These are phyloP conservation scores for Crocallis elinguaria DNA, from an alignment of 2,888 invertebrate genomes.

Conservation along the genomic window DNA sequence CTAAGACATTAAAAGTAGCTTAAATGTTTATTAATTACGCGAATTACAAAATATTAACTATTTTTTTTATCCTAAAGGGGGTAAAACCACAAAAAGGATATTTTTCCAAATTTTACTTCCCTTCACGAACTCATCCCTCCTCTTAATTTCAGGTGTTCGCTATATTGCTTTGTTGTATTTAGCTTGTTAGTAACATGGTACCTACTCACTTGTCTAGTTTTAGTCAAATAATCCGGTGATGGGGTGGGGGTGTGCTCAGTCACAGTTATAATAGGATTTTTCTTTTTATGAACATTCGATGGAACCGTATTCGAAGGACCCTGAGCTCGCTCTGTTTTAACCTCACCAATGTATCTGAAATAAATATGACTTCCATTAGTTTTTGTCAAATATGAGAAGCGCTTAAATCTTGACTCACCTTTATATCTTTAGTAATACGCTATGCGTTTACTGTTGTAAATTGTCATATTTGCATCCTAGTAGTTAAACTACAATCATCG, in stretches of 20 bases:
- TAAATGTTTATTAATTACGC: too few species aligned
- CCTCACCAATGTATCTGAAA: slow-evolving; percentile 89
- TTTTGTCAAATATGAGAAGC: background rate
- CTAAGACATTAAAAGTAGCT: too few species aligned
- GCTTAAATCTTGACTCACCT: background rate
- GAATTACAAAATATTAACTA: too few species aligned
- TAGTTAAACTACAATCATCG: too few species aligned
- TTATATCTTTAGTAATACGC: background rate
- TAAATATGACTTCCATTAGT: slow-evolving; percentile 14
- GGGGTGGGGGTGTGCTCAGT: slow-evolving; percentile 98
- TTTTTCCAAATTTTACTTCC: too few species aligned
- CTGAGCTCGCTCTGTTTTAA: slow-evolving; percentile 86
- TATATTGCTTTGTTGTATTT: too few species aligned
- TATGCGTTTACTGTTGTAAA: background rate
- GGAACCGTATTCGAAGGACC: slow-evolving; percentile 82
- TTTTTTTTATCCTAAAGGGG: too few species aligned
- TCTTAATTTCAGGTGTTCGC: too few species aligned
- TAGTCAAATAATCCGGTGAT: slow-evolving; percentile 92
- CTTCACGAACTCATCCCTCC: too few species aligned
- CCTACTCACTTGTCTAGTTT: slow-evolving; percentile 83
- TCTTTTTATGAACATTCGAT: slow-evolving; percentile 85
- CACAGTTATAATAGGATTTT: slow-evolving; percentile 98
- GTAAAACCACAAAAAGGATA: too few species aligned
- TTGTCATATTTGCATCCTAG: too few species aligned
- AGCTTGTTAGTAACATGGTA: background rate